Evolutionary conservation across 1,140 invertebrate genomes (phyloP), one percentile per base, ranked within the genome.

Genomic region (Idris sp.): DNA sequence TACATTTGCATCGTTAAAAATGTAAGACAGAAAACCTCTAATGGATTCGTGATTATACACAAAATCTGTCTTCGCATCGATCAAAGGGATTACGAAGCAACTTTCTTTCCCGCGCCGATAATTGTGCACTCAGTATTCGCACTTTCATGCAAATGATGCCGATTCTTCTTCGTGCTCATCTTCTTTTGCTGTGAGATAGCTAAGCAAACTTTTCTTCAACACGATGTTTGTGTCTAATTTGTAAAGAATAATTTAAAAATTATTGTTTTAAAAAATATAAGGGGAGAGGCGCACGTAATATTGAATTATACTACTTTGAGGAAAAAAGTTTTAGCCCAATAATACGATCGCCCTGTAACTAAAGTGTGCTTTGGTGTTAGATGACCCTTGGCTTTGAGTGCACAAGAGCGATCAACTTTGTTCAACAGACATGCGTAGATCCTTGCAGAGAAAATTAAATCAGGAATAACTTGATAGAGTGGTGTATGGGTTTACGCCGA

Each of bases 51-150:
- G 48, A 67, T 74, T 74, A 67, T 67, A 33, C 40, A 65, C 46
- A 56, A 62, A 67, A 74, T 49, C 58, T 62, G 48, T 74, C 48
- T n/a, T 35, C 35, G 56, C 71, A 67, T 74, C 71, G 62, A 74
- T 74, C 54, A 74, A 74, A 67, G 48, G 56, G 71, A 67, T 74
- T 74, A 67, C 53, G 19, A 36, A 4, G 46, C 56, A 74, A 67
- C 30, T 61, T 74, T 67, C 56, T 56, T 67, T 62, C 26, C 11
- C 33, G 53, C 40, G 61, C 30, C 62, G 31, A 62, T 74, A 74
- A 74, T 67, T 62, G 62, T 28, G 46, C 54, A 35, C 61, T 64
- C 69, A 64, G 28, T 59, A 33, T 16, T 36, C 38, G 49, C 22
- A 19, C 48, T 61, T 49, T 41, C 22, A 61, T 67, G 54, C 61